Conservation (phyloP, 1,140 invertebrate genomes). For the Harpegnathos saltator region DNA sequence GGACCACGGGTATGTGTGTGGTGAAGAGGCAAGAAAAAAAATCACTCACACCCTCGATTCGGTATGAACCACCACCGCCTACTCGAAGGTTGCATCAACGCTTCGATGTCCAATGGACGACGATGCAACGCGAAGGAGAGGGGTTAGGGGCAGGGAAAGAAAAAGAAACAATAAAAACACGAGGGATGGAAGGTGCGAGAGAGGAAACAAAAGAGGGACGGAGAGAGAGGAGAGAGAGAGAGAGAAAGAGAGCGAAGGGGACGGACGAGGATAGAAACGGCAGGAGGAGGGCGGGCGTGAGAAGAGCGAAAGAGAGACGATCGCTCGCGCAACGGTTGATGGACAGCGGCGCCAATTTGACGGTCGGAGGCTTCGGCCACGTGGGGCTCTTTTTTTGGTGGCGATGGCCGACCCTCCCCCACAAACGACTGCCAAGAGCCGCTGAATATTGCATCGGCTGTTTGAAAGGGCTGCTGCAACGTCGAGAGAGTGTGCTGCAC, state of each 20-base stretch:
- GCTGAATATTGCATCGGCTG: slow-evolving; percentile 86
- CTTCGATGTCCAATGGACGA: slow-evolving; percentile 65
- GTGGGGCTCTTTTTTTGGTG: slow-evolving; percentile 75
- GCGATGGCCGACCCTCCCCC: slow-evolving; percentile 53
- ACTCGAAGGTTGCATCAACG: slow-evolving; percentile 61
- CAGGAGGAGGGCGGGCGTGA: slow-evolving; percentile 51
- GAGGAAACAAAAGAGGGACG: slow-evolving; percentile 36
- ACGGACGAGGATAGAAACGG: slow-evolving; percentile 61
- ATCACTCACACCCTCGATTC: not conserved
- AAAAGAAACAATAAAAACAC: slow-evolving; percentile 40
- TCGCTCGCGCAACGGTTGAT: slow-evolving; percentile 82
- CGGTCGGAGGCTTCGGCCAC: slow-evolving; percentile 81
- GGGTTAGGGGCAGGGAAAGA: slow-evolving; percentile 55
- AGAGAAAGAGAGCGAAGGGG: slow-evolving; percentile 73
- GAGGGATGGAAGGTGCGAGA: slow-evolving; percentile 46
- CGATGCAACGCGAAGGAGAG: slow-evolving; percentile 32
- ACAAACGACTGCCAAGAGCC: slow-evolving; percentile 75
- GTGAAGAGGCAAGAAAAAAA: slow-evolving; percentile 10
- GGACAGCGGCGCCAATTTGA: slow-evolving; percentile 86
- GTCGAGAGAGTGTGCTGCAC: slow-evolving; percentile 58
- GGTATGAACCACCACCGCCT: slow-evolving; percentile 25
- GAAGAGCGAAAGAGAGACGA: slow-evolving; percentile 64
- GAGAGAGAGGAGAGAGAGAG: not conserved
- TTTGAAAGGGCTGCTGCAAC: slow-evolving; percentile 81
- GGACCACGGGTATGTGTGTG: not conserved